Evolutionary conservation across 2,113 vertebrate genomes (phyloP), one percentile per base, ranked within the genome.

Genomic region (Tinamus guttatus): DNA sequence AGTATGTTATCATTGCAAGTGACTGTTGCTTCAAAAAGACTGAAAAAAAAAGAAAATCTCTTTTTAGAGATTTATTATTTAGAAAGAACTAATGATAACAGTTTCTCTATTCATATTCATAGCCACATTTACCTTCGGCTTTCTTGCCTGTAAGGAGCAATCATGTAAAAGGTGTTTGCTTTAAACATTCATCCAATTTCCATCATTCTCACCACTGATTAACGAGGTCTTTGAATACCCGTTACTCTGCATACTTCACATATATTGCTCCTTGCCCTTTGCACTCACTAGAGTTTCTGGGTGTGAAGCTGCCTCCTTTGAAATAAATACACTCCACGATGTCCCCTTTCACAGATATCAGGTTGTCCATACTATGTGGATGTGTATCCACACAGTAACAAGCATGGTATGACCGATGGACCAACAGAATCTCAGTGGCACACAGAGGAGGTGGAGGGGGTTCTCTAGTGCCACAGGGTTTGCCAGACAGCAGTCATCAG

Each of bases 301-400:
- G 6, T 5, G 85, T 65, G 49, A 8, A 30, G 24, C 19, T 63
- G 15, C 13, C 16, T 14, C 16, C 20, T 2, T 11, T 11, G 28
- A 93, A 52, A 40, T 43, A 93, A 52, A 40, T 43, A 5, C 3
- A 21, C 30, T 52, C 11, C 17, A 13, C 5, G 21, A 11, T 59
- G 14, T 2, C 41, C n/a, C 28, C 22, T 34, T 74, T 36, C 20
- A 64, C 18, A 28, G 4, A 22, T 36, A 41, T 24, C 2, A 1
- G 9, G 3, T 69, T 4, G 1, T 25, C 41, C 2, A 3, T 18
- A 9, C 14, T 5, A 1, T 8, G n/a, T 41, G 34, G 40, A 22
- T 20, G 34, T 43, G 45, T 19, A 47, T 47, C 45, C 45, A 47
- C 49, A 49, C 21, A 49, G 45, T 49, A 49, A 8, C 0, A 1